phyloP scores from a whole-genome alignment of 2,888 invertebrate species.

The Bellardia bayeri region DNA sequence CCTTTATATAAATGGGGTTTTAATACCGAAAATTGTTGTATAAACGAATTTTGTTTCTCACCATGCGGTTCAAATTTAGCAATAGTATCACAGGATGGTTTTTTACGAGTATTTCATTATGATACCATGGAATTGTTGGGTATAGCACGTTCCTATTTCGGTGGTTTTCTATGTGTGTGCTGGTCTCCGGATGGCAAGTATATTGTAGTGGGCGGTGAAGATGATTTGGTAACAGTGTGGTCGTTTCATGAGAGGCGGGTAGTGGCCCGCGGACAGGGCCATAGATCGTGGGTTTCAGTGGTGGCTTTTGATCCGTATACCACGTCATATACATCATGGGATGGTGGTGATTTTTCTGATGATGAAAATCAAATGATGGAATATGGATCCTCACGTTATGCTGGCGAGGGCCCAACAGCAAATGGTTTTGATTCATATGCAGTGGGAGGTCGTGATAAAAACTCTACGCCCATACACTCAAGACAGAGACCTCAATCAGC shows the following conservation, averaged over 20 bases:
- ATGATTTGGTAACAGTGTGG: slow-evolving; percentile 99
- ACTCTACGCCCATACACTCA: slow-evolving; percentile 81
- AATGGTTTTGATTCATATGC: slow-evolving; percentile 80
- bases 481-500: slow-evolving; percentile 82
- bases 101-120: slow-evolving; percentile 97
- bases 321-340: slow-evolving; percentile 88
- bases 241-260: slow-evolving; percentile 96
- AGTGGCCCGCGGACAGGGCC: slow-evolving; percentile 98
- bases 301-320: slow-evolving; percentile 97
- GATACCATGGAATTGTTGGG: slow-evolving; percentile 98
- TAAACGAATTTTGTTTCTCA: slow-evolving; percentile 99
- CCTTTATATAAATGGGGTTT: slow-evolving; percentile 96
- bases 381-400: slow-evolving; percentile 75
- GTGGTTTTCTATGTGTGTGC: slow-evolving; percentile 97
- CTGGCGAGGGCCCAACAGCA: slow-evolving; percentile 73
- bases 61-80: slow-evolving; percentile 97
- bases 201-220: slow-evolving; percentile 98
- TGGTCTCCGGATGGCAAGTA: slow-evolving; percentile 99
- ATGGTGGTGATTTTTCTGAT: slow-evolving; percentile 86
- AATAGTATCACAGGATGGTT: slow-evolving; percentile 97
- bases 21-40: slow-evolving; percentile 91
- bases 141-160: slow-evolving; percentile 97
- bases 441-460: slow-evolving; percentile 77
- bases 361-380: slow-evolving; percentile 85
- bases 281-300: slow-evolving; percentile 98